Conservation (phyloP, 1,140 invertebrate species). For the Brevipalpus yothersi region DNA sequence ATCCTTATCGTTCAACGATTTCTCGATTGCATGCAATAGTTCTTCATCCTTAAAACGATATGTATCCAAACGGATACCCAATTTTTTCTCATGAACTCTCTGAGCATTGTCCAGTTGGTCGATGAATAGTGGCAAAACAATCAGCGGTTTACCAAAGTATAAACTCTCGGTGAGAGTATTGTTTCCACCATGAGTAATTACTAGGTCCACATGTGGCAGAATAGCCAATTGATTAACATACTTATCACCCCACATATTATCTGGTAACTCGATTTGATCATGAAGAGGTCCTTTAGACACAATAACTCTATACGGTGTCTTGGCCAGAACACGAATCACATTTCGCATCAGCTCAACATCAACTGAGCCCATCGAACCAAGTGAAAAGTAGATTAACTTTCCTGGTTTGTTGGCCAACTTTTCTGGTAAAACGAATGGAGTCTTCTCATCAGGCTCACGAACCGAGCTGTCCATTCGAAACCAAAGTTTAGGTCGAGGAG, state of each 20-base stretch:
- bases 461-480: background rate
- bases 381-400: constrained; percentile 8
- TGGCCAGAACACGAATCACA: background rate
- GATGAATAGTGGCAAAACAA: constrained; percentile 6
- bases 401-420: background rate
- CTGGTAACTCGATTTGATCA: background rate
- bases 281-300: background rate
- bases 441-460: background rate
- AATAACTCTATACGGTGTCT: background rate
- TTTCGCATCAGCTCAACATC: constrained; percentile 3
- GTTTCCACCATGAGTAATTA: constrained; percentile 6
- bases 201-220: constrained; percentile 2
- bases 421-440: constrained; percentile 1
- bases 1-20: constrained; percentile 1
- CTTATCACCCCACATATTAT: constrained; percentile 5
- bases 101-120: constrained; percentile 9
- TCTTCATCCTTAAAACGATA: background rate
- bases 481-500: background rate
- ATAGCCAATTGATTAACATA: constrained; percentile 3
- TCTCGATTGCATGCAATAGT: constrained; percentile 1
- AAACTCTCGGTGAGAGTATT: constrained; percentile 4
- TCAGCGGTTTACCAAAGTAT: constrained; percentile 3
- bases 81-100: background rate
- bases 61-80: background rate
- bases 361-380: constrained; percentile 11